Conservation (phyloP, 2,113 vertebrate genomes). For the Arenaria interpres region DNA sequence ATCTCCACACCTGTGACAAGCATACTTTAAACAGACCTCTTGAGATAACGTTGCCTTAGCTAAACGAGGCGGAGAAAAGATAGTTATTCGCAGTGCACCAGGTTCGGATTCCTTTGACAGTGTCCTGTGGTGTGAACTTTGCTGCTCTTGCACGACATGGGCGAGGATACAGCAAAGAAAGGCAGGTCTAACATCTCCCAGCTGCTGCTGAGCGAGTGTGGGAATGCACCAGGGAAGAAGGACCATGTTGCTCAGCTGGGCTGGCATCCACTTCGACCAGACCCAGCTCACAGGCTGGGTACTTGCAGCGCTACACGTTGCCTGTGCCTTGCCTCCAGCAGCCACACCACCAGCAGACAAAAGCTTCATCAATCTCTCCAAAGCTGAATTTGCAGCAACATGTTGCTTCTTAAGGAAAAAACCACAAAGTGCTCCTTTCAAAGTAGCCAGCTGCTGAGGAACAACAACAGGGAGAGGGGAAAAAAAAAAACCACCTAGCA, state of each 20-base stretch:
- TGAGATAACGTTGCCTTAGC: neutral
- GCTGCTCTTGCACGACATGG: neutral
- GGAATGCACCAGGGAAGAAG: neutral
- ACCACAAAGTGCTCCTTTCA: neutral
- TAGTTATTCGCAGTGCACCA: neutral
- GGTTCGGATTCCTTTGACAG: neutral
- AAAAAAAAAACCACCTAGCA: neutral
- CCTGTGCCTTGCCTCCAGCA: neutral
- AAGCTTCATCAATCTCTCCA: neutral
- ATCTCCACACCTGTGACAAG: neutral
- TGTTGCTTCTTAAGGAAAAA: neutral
- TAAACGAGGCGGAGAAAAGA: neutral
- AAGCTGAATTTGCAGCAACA: neutral
- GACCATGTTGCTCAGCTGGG: rapidly evolving
- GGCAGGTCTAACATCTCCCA: neutral
- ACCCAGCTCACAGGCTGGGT: neutral
- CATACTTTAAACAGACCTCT: neutral
- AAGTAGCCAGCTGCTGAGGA: constrained; percentile 20
- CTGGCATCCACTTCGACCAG: neutral
- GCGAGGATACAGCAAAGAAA: rapidly evolving
- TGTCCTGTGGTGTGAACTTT: neutral
- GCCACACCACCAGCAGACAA: rapidly evolving
- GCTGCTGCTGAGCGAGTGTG: rapidly evolving
- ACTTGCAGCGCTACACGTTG: rapidly evolving
- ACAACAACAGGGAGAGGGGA: neutral